Evolutionary conservation across 2,113 vertebrate species (phyloP), one percentile per base, ranked within the genome.

Genomic region (Tragelaphus strepsiceros): DNA sequence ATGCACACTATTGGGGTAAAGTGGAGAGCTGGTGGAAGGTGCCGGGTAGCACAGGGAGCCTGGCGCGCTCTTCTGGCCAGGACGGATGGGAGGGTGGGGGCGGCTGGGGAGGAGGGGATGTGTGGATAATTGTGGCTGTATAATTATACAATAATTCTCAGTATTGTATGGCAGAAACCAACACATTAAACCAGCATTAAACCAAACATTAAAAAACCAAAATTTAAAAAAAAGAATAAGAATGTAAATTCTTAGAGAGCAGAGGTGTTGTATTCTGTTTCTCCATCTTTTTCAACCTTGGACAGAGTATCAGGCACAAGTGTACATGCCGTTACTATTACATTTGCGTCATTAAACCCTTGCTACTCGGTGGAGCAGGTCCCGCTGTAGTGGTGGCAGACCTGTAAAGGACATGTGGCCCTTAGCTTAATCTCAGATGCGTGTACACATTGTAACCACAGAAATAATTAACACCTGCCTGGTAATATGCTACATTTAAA

Each of bases 401-500:
- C 62, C 46, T 91, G 80, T 96, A 80, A 91, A 88, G 80, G 83
- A 5, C 22, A 30, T 54, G n/a, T 51, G 67, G 21, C 11, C 59
- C 35, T 91, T 67, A 74, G 16, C 83, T 96, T 74, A 85, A 13
- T 35, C 81, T 95, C 86, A 88, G 32, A 30, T 95, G 14, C 61
- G 49, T 64, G 49, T 64, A 28, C 39, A 28, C 61, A 11, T 64
- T 88, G 32, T 58, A 91, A 51, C 83, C 51, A 82, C 58, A 89
- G 61, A 71, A 82, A 93, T 88, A 94, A 89, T 1, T 28, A 87
- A 54, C 54, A 93, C 13, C 24, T 43, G 32, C 28, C 22, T 54
- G 82, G 21, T 46, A 77, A 46, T 88, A 80, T 53, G 43, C 39
- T 35, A 9, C 24, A 88, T 91, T 94, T 95, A 92, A 95, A 92